Evolutionary conservation across 92 coral and sea anemone genomes (phyloP), one percentile per base, ranked within the genome.

Genomic region (Heliopora coerulea): DNA sequence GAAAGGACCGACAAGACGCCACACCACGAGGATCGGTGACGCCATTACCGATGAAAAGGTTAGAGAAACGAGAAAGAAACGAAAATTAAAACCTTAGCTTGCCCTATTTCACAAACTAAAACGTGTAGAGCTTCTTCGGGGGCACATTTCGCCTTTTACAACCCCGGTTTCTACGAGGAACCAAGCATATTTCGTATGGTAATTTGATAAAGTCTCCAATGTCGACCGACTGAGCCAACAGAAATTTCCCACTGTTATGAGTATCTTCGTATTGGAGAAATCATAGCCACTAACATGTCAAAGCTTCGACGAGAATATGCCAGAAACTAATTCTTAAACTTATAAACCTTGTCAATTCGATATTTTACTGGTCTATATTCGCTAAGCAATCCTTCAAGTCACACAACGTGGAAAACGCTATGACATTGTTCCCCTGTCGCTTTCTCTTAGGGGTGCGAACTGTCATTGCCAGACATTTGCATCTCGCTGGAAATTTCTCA

Each of bases 351-450:
- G 14, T 13, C 3, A 14, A 8, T 23, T 3, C 30, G 61, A 31
- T 4, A 1, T 23, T 13, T 56, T 3, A 7, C 14, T 3, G 30
- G 3, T 8, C 3, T 1, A 28, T 13, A 17, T 28, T 29, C 9
- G 30, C 29, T 23, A 7, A 31, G 11, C 7, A 15, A 3, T 17
- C 14, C 18, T 23, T 28, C 8, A 50, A 3, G 30, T 28, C 54
- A 7, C 27, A 29, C 62, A 70, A 52, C 62, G 77, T 58, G 62
- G 52, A 29, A 24, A 52, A 54, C 63, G 57, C 49, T 40, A 26
- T 39, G 18, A 27, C 77, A 26, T 70, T 52, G 62, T 70, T 54
- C 77, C 77, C 77, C 77, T 70, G 32, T 50, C 34, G 44, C 24
- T 62, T 27, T 11, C 48, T 5, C 20, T 31, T 12, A 12, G 68